Base-by-base conservation (phyloP, 2,797 vertebrate species). In the Amniataba percoides region DNA sequence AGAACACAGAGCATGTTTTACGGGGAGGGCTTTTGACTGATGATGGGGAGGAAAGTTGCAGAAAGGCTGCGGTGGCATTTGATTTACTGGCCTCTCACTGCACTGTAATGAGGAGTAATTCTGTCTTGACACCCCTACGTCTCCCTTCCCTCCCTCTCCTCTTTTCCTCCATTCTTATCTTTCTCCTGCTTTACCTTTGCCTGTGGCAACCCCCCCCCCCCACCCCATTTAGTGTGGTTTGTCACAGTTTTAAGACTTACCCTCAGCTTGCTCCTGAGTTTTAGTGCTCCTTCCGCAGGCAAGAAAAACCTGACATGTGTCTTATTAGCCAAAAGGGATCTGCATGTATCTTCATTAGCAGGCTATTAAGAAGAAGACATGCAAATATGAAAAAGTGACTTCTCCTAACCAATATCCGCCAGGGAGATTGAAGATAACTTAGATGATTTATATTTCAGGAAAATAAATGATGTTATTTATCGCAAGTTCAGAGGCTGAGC, bases 61-160 rank as follows among this genome's bases (percentile, higher is more conserved):
- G 83, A 91, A 89, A 88, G 88, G 89, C 92, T 86, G 82, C 89
- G 71, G 82, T 68, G 85, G 78, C 88, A 68, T 91, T 92, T 95
- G 94, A 95, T 96, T 95, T 95, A 96, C 89, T 94, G 90, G 92
- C 89, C 94, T 86, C 91, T 94, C 86, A 80, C 78, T 82, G 85
- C 86, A 83, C 86, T 64, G 80, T 95, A 95, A 96, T 95, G 94
- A 95, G 94, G 90, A 94, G 94, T 95, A 94, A 95, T 95, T 95
- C 93, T 89, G 87, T 88, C 93, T 93, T 92, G 92, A 94, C 90
- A 94, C 73, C 80, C 81, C 76, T 66, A 82, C 64, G n/a, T 92
- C 89, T 88, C 84, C 83, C 78, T 85, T 79, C 78, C 74, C 81
- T 75, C 69, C 59, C 46, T 76, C 71, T 71, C n/a, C 83, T 77